A percentile compares a stretch with the other conserved stretches of the same genome.
Evolutionary conservation across 2,888 invertebrate genomes (phyloP).

Genomic region (Hemicrepidius hirtus): DNA sequence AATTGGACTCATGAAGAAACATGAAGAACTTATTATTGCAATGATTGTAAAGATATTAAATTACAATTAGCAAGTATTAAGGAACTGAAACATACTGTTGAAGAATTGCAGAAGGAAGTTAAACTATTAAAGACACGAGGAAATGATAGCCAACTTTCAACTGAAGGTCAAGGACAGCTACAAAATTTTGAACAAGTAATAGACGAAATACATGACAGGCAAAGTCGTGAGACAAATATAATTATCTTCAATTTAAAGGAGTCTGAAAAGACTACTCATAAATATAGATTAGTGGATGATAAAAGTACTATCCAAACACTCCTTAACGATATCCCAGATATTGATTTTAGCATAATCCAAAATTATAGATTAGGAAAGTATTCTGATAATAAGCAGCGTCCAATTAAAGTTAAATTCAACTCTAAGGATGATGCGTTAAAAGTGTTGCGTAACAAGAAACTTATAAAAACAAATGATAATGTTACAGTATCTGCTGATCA

Average conservation of each 20-base stretch:
- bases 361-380: not conserved
- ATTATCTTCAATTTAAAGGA: not conserved
- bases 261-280: not conserved
- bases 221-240: not conserved
- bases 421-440: not conserved
- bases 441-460: not conserved
- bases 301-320: not conserved
- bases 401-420: not conserved
- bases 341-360: not conserved
- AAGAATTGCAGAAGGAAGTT: too few relatives aligned
- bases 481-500: too few relatives aligned
- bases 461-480: not conserved
- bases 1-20: too few relatives aligned
- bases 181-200: not conserved
- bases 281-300: not conserved
- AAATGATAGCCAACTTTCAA: too few relatives aligned
- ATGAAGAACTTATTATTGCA: too few relatives aligned
- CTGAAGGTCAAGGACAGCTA: too few relatives aligned
- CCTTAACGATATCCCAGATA: not conserved
- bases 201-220: not conserved
- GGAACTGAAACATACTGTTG: too few relatives aligned
- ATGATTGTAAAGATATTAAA: too few relatives aligned
- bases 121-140: too few relatives aligned
- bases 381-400: not conserved
- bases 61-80: too few relatives aligned